Conservation (phyloP, 2,888 invertebrate genomes). For the Drosophila histrio region DNA sequence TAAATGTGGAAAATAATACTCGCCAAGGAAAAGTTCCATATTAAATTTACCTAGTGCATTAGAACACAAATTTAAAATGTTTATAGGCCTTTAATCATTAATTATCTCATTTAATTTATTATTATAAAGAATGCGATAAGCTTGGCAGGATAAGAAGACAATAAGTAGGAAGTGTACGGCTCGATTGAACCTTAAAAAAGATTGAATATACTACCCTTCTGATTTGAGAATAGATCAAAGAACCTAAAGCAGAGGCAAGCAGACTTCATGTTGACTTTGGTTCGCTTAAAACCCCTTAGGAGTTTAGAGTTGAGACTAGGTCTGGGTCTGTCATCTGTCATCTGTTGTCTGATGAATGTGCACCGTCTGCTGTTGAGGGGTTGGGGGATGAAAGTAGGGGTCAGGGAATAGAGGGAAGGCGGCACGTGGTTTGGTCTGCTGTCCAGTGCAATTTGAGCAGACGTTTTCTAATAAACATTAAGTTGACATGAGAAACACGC, state of each 20-base stretch:
- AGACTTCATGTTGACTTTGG: slow-evolving; percentile 9
- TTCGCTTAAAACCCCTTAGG: slow-evolving; percentile 1
- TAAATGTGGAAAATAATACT: no score
- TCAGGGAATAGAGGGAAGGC: slow-evolving; percentile 4
- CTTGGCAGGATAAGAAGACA: no score
- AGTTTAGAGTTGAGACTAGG: not conserved
- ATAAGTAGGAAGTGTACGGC: not conserved
- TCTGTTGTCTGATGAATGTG: slow-evolving; percentile 25
- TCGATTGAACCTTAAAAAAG: not conserved
- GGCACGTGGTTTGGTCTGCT: slow-evolving; percentile 6
- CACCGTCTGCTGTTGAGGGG: not conserved
- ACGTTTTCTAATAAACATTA: slow-evolving; percentile 76
- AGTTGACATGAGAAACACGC: slow-evolving; percentile 76
- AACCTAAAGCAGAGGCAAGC: not conserved
- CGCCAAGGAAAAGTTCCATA: no score
- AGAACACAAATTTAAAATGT: no score
- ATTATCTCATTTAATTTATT: no score
- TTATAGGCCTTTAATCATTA: no score
- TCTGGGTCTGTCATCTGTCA: not conserved
- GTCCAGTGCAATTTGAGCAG: slow-evolving; percentile 54
- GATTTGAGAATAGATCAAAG: not conserved
- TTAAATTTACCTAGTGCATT: no score
- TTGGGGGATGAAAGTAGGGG: not conserved
- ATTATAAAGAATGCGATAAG: no score
- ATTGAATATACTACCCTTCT: not conserved